Percentiles rank a stretch among this genome's conserved stretches.
Conservation (phyloP, 2,113 vertebrate species). For the Periophthalmus modestus region DNA sequence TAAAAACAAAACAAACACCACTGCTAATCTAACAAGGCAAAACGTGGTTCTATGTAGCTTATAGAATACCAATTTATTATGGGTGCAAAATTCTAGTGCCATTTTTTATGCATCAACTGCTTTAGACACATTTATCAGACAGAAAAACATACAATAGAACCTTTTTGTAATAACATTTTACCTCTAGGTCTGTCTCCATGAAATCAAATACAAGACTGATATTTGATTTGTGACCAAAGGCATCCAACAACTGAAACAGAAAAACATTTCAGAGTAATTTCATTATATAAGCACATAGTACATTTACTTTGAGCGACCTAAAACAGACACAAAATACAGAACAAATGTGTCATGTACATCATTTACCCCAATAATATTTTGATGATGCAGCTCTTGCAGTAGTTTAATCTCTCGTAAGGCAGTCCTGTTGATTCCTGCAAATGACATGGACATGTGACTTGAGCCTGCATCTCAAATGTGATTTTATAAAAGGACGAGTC, state of each 20-base stretch:
- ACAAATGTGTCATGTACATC: neutral
- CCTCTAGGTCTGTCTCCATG: conserved; percentile 99
- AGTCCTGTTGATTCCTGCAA: conserved; percentile 95
- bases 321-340: neutral
- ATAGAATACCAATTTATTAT: no score
- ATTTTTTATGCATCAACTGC: no score
- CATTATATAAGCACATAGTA: neutral
- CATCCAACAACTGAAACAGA: conserved; percentile 89
- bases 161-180: conserved; percentile 57
- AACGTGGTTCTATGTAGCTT: no score
- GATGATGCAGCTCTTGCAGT: conserved; percentile 93
- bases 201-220: conserved; percentile 99
- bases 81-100: no score
- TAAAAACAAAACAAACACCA: neutral
- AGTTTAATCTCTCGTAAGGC: conserved; percentile 97
- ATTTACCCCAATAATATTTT: conserved; percentile 97
- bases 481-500: no score
- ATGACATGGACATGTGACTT: neutral
- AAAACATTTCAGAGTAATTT: neutral
- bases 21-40: no score
- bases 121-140: neutral
- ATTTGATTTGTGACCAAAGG: conserved; percentile 98
- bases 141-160: neutral
- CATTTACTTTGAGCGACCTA: neutral
- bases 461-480: neutral